These are phyloP conservation scores for Rhamnusium bicolor DNA, from an alignment of 2,888 invertebrate genomes.

Conservation along the genomic window DNA sequence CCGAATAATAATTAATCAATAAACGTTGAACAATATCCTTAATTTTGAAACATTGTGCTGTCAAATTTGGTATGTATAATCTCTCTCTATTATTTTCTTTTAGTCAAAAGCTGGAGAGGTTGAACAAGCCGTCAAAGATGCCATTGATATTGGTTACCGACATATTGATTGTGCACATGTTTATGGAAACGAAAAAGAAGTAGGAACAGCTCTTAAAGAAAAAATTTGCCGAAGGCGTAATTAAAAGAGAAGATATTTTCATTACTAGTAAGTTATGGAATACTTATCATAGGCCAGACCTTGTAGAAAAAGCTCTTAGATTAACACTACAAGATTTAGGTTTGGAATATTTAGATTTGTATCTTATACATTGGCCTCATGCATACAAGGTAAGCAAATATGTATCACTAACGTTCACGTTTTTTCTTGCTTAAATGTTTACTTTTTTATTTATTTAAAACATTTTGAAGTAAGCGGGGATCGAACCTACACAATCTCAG, in stretches of 20 bases:
- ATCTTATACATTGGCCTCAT: slow-evolving; percentile 94
- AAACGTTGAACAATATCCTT: too few species aligned
- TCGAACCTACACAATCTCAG: too few species aligned
- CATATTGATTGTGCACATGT: slow-evolving; percentile 83
- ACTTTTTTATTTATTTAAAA: too few species aligned
- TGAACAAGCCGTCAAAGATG: slow-evolving; percentile 79
- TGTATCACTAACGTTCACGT: too few species aligned
- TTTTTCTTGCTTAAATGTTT: too few species aligned
- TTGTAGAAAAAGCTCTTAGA: slow-evolving; percentile 81
- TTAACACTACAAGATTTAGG: slow-evolving; percentile 82
- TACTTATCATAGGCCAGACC: slow-evolving; percentile 86
- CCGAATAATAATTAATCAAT: too few species aligned
- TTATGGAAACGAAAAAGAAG: slow-evolving; percentile 82
- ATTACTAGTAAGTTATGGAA: slow-evolving; percentile 84
- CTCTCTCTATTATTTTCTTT: slow-evolving; percentile 53
- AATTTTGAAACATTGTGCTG: too few species aligned
- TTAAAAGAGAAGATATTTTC: slow-evolving; percentile 81
- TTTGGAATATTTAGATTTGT: slow-evolving; percentile 87
- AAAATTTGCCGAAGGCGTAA: slow-evolving; percentile 79
- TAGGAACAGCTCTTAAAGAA: slow-evolving; percentile 77
- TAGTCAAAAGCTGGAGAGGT: slow-evolving; percentile 80
- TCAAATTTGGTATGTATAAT: too few species aligned
- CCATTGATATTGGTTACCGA: slow-evolving; percentile 84
- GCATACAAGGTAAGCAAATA: slow-evolving; percentile 78
- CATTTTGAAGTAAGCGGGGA: too few species aligned